A percentile compares a stretch with the other conserved stretches of the same genome.
phyloP scores from a whole-genome alignment of 1,140 invertebrate genomes.

The Temnothorax nylanderi region DNA sequence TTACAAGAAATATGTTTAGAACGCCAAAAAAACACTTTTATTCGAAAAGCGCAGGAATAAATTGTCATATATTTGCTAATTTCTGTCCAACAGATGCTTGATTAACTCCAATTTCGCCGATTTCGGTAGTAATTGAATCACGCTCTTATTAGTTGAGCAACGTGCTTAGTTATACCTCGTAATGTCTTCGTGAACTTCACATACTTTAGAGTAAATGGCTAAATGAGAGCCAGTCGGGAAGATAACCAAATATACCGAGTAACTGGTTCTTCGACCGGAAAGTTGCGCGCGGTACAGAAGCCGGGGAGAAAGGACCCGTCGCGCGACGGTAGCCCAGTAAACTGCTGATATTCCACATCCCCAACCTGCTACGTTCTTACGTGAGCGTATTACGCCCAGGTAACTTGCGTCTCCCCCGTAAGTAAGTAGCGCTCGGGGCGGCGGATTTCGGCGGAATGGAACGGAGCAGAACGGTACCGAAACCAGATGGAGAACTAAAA shows the following conservation, averaged over 20 bases:
- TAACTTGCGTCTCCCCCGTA: constrained; percentile 46
- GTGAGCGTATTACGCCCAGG: constrained; percentile 42
- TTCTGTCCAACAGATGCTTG: not conserved
- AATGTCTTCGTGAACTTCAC: constrained; percentile 37
- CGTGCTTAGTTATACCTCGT: constrained; percentile 11
- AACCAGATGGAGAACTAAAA: constrained; percentile 64
- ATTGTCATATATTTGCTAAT: not conserved
- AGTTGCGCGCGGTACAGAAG: constrained; percentile 20
- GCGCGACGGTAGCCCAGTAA: constrained; percentile 19
- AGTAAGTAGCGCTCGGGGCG: constrained; percentile 32
- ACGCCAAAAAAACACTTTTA: not conserved
- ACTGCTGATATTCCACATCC: constrained; percentile 54
- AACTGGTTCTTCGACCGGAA: constrained; percentile 40
- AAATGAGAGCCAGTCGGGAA: constrained; percentile 33
- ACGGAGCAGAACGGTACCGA: constrained; percentile 70
- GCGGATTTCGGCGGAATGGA: constrained; percentile 69
- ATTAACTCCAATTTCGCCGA: constrained; percentile 41
- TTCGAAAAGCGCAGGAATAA: not conserved
- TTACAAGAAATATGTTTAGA: not conserved
- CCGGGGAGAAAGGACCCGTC: constrained; percentile 9
- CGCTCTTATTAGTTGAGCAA: constrained; percentile 25
- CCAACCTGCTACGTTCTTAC: constrained; percentile 53
- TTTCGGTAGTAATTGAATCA: constrained; percentile 24
- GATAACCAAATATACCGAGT: constrained; percentile 47
- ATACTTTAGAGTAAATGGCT: constrained; percentile 46